Base-by-base conservation (phyloP, 2,888 invertebrate species). In the Drosophila planitibia region DNA sequence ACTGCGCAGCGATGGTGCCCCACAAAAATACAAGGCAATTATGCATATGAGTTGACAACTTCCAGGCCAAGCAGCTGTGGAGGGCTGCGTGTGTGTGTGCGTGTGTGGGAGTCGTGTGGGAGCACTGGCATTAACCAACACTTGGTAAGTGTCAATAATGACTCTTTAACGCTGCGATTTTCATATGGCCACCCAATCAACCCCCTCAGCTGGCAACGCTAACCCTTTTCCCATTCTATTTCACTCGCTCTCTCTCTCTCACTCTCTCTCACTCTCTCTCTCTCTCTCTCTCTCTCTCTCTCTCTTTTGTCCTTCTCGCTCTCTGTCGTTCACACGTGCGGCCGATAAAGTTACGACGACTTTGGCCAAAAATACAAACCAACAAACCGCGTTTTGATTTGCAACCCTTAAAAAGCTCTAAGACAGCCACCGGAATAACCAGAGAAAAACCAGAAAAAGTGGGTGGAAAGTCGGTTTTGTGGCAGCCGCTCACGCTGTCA, bases 371-470 rank as follows among this genome's bases (percentile, higher is more conserved):
- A 90, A 89, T 90, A 88, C 87, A 88, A 88, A 88, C 87, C 87
- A 86, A 89, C 90, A 88, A 88, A 88, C 87, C 90, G 87, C 90
- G 87, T 90, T 90, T 88, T 88, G 87, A 88, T 90, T 88, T 88
- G 87, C 87, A 88, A 88, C 87, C 87, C 87, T 89, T 88, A 90
- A 77, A 81, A 83, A 84, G 76, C 74, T 74, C 71, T 75, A 86
- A 86, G 86, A 83, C 89, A 78, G 79, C 70, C 80, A 70, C 79
- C 76, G 76, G 71, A 67, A 71, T 80, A 83, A 78, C 84, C 75
- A 76, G 74, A 80, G 79, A 75, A 89, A 72, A 74, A 84, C 79
- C 81, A 76, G 78, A 88, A 87, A 89, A 87, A 89, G 88, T 84
- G 84, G 89, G 88, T 85, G 89, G 84, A 85, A 85, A 89, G 82